These are phyloP conservation scores for Scolanthus callimorphus DNA, from an alignment of 92 coral and sea anemone genomes.

Conservation along the genomic window DNA sequence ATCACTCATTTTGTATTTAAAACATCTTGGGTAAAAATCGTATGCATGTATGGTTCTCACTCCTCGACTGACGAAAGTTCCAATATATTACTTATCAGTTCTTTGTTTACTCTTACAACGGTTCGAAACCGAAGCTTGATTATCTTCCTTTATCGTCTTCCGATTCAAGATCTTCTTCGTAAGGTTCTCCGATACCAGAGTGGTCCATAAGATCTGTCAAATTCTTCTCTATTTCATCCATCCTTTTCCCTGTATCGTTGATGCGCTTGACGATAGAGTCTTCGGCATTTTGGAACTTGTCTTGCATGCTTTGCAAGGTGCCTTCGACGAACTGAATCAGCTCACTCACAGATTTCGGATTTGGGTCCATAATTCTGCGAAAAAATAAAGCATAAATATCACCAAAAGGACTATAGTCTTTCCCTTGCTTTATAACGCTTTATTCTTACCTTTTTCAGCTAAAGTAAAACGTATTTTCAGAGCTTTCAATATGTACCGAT, in stretches of 20 bases:
- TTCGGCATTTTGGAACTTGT: constrained; percentile 87
- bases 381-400: too few relatives aligned
- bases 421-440: too few relatives aligned
- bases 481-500: too few relatives aligned
- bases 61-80: not conserved
- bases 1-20: too few relatives aligned
- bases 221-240: constrained; percentile 89
- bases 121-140: constrained; percentile 1
- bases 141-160: constrained; percentile 83
- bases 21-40: too few relatives aligned
- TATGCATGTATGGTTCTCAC: not conserved
- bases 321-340: constrained; percentile 91
- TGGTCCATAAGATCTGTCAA: constrained; percentile 97
- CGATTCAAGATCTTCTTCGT: constrained; percentile 79
- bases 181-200: constrained; percentile 98
- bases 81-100: not conserved
- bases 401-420: too few relatives aligned
- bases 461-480: too few relatives aligned
- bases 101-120: constrained; percentile 29
- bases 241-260: constrained; percentile 79
- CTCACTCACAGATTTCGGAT: constrained; percentile 86
- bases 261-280: constrained; percentile 84
- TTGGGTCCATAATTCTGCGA: constrained; percentile 37
- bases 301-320: constrained; percentile 87
- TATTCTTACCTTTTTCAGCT: too few relatives aligned